phyloP scores from a whole-genome alignment of 2,888 invertebrate species.

The Scrobipalpa costella region DNA sequence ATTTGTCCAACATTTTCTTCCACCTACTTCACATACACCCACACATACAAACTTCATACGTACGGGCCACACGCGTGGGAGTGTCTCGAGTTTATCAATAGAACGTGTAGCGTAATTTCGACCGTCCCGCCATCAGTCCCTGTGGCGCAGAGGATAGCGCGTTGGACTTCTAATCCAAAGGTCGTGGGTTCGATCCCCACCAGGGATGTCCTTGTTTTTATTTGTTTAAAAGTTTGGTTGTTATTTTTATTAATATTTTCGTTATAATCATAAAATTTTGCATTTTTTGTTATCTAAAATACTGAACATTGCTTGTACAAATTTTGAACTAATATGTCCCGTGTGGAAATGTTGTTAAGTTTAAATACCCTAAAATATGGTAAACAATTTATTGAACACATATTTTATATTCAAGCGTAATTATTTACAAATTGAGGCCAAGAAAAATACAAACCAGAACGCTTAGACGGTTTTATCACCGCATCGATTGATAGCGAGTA shows the following conservation, averaged over 20 bases:
- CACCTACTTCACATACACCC: conserved; percentile 26
- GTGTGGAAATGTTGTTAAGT: no score
- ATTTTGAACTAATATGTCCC: no score
- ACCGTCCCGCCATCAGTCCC: conserved; percentile 71
- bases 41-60: conserved; percentile 7
- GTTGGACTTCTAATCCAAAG: conserved; percentile 94
- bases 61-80: conserved; percentile 18
- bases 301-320: no score
- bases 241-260: not conserved
- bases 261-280: no score
- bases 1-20: conserved; percentile 24
- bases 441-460: no score
- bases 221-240: not conserved
- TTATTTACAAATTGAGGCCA: no score
- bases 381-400: no score
- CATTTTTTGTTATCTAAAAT: no score
- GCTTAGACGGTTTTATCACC: no score
- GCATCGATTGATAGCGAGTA: no score
- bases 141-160: conserved; percentile 93
- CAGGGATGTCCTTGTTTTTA: conserved; percentile 80
- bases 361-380: no score
- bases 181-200: conserved; percentile 93
- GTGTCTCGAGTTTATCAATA: conserved; percentile 26
- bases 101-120: conserved; percentile 47
- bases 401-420: no score